Evolutionary conservation across 2,113 vertebrate genomes (phyloP).

Genomic region (Spilogale gracilis): DNA sequence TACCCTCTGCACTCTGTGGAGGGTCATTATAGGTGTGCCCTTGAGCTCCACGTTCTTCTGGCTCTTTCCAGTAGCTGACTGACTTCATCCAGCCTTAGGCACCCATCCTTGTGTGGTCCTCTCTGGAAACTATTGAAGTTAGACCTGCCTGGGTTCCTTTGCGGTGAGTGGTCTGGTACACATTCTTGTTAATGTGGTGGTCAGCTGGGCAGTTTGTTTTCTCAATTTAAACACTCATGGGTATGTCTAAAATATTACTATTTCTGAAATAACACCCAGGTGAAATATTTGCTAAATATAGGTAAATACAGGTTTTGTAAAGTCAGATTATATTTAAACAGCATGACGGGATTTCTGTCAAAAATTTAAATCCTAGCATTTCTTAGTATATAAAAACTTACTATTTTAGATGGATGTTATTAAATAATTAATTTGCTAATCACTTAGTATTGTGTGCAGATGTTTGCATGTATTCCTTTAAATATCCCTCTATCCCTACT

Average conservation of each 20-base stretch:
- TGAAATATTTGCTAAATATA: neutral
- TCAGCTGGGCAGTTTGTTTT: neutral
- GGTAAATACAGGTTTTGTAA: neutral
- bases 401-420: neutral
- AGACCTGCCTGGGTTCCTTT: neutral
- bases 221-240: neutral
- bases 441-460: neutral
- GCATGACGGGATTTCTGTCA: too few relatives aligned
- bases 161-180: neutral
- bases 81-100: neutral
- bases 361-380: neutral
- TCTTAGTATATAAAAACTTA: neutral
- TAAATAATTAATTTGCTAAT: too few relatives aligned
- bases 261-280: neutral
- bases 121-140: neutral
- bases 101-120: too few relatives aligned
- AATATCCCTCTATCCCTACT: rapidly evolving
- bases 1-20: neutral
- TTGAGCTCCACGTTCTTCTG: neutral
- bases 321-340: neutral
- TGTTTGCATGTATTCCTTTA: rapidly evolving
- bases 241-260: neutral
- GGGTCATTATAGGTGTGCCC: rapidly evolving
- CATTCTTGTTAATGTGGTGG: neutral
- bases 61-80: rapidly evolving